phyloP scores from a whole-genome alignment of 2,888 invertebrate species.

The Andricus quercusramuli region DNA sequence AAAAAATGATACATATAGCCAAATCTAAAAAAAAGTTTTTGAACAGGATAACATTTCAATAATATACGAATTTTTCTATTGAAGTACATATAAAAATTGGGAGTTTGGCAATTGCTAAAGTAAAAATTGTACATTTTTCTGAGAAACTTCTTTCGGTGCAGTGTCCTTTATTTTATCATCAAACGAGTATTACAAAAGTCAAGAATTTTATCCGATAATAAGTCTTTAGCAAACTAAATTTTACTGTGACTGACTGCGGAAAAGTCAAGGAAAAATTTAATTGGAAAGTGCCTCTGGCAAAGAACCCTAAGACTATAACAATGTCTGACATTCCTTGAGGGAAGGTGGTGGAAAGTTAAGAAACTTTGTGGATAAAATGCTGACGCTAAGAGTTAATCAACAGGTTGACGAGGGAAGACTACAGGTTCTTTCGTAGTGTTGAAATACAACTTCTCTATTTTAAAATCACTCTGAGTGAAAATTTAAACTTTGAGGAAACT shows the following conservation, averaged over 20 bases:
- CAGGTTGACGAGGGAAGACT: background rate
- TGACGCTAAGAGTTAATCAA: slow-evolving; percentile 5
- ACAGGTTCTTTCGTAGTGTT: background rate
- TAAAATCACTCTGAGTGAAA: background rate
- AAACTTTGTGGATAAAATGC: background rate
- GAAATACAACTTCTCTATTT: background rate
- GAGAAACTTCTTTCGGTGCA: no score
- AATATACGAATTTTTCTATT: no score
- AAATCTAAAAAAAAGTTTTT: no score
- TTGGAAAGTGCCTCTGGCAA: background rate
- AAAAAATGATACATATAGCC: no score
- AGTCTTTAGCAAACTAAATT: background rate
- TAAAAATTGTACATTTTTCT: no score
- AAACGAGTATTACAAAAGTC: no score
- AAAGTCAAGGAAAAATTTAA: background rate
- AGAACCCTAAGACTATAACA: background rate
- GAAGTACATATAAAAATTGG: no score
- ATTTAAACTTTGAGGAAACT: background rate
- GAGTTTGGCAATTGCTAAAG: no score
- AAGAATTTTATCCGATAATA: no score
- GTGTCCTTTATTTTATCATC: no score
- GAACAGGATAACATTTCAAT: no score
- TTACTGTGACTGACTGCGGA: background rate
- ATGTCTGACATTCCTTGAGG: background rate
- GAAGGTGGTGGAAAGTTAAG: background rate